These are phyloP conservation scores for Apotomis capreana DNA, from an alignment of 2,888 invertebrate species.

Conservation along the genomic window DNA sequence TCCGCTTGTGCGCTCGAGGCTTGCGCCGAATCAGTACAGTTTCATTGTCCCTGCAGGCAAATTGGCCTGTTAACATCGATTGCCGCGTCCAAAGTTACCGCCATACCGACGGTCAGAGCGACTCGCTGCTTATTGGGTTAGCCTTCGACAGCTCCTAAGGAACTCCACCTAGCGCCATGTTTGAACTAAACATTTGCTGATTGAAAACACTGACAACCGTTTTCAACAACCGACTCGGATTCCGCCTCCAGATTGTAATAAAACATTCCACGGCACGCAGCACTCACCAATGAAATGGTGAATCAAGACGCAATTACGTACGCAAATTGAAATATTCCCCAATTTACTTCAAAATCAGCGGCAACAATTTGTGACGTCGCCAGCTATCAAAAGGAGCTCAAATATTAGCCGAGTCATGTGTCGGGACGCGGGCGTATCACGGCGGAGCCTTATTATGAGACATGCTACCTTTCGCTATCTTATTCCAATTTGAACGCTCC, in stretches of 20 bases:
- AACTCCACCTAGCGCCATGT: constrained; percentile 5
- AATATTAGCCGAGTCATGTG: constrained; percentile 40
- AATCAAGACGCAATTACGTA: constrained; percentile 42
- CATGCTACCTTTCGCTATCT: constrained; percentile 75
- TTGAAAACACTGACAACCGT: background rate
- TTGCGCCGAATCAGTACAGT: constrained; percentile 52
- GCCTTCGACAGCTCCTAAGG: constrained; percentile 17
- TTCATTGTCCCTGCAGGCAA: constrained; percentile 68
- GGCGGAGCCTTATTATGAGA: constrained; percentile 68
- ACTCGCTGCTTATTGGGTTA: constrained; percentile 38
- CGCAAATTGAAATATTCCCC: constrained; percentile 42
- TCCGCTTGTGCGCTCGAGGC: constrained; percentile 41
- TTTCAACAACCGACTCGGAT: constrained; percentile 12
- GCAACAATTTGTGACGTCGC: constrained; percentile 44
- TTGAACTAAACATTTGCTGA: background rate
- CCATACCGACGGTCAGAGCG: constrained; percentile 41
- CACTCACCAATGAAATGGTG: constrained; percentile 39
- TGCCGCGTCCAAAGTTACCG: constrained; percentile 60
- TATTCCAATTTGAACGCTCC: constrained; percentile 82
- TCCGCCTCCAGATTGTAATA: constrained; percentile 29
- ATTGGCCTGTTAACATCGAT: constrained; percentile 75
- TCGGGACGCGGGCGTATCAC: constrained; percentile 43
- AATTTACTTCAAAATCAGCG: constrained; percentile 45
- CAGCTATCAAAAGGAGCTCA: constrained; percentile 42
- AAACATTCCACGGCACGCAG: constrained; percentile 32